A percentile compares a stretch with the other conserved stretches of the same genome.
phyloP scores from a whole-genome alignment of 2,113 vertebrate species.

The Callipepla californica region DNA sequence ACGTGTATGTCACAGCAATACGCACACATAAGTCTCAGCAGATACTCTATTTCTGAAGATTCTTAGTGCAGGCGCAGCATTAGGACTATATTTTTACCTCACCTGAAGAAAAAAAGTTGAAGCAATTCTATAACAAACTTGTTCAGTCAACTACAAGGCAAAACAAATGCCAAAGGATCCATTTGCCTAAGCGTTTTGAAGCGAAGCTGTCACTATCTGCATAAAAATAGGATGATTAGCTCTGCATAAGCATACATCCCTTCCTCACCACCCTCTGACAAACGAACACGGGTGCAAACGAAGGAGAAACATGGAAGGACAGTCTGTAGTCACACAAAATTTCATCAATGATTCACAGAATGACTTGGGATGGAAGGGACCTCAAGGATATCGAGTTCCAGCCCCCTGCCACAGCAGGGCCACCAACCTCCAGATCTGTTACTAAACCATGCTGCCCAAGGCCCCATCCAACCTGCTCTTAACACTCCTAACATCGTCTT shows the following conservation, averaged over 20 bases:
- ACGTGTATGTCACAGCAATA: neutral
- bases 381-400: too few relatives aligned
- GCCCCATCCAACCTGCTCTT: too few relatives aligned
- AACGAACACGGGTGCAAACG: neutral
- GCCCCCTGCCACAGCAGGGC: too few relatives aligned
- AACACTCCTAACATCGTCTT: too few relatives aligned
- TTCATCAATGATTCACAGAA: neutral
- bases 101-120: neutral
- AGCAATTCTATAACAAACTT: neutral
- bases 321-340: neutral
- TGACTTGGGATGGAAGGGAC: too few relatives aligned
- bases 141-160: neutral
- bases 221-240: neutral
- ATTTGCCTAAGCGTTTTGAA: neutral
- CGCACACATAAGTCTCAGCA: too few relatives aligned
- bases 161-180: neutral
- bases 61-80: neutral
- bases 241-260: neutral
- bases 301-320: neutral
- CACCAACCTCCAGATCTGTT: too few relatives aligned
- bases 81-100: neutral
- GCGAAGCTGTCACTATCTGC: neutral
- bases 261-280: neutral
- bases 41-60: neutral
- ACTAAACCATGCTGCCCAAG: too few relatives aligned